Conservation (phyloP, 2,888 invertebrate genomes). For the Disparrhopalites patrizii region DNA sequence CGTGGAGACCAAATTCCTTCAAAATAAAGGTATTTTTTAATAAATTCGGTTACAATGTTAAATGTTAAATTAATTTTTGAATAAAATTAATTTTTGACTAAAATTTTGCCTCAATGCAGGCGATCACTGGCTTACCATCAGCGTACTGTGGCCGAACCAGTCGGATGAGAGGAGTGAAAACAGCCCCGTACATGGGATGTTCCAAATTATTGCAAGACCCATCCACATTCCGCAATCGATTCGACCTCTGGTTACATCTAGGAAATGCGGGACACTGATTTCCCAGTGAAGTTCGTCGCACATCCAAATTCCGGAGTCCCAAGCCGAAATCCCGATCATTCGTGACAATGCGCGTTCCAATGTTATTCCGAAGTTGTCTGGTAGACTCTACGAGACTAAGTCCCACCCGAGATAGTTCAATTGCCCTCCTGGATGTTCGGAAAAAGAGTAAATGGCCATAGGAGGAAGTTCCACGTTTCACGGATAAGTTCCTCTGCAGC, state of each 20-base stretch:
- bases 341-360: neutral
- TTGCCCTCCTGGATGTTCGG: slow-evolving; percentile 41
- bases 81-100: no score
- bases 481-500: neutral
- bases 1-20: slow-evolving; percentile 61
- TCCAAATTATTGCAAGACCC: slow-evolving; percentile 91
- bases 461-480: slow-evolving; percentile 6
- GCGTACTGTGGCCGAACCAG: slow-evolving; percentile 64
- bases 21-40: no score
- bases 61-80: neutral
- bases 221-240: slow-evolving; percentile 68
- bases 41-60: slow-evolving; percentile 52
- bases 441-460: slow-evolving; percentile 20
- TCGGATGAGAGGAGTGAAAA: slow-evolving; percentile 62
- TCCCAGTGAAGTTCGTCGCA: neutral
- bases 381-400: slow-evolving; percentile 33
- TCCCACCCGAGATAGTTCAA: slow-evolving; percentile 44
- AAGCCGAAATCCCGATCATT: neutral
- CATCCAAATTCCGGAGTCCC: slow-evolving; percentile 1
- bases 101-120: neutral
- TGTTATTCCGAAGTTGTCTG: neutral
- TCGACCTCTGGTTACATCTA: slow-evolving; percentile 2
- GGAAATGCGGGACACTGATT: slow-evolving; percentile 14
- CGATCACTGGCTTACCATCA: slow-evolving; percentile 57
- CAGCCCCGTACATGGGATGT: slow-evolving; percentile 74